These are phyloP conservation scores for Allolobophora icterica DNA, from an alignment of 2,888 invertebrate species.

Conservation along the genomic window DNA sequence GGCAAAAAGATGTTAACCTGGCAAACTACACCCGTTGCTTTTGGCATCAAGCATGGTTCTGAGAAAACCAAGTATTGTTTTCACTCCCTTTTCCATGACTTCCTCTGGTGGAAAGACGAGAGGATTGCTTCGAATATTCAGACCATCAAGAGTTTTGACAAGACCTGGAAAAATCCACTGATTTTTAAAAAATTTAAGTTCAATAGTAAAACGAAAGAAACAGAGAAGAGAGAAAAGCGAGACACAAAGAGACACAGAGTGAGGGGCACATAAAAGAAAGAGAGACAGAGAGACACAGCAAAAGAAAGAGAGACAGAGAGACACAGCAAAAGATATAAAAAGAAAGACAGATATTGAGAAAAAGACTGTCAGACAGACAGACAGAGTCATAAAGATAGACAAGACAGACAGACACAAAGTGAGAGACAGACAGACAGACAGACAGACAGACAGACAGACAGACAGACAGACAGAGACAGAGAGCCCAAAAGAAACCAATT, in stretches of 20 bases:
- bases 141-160: conserved; percentile 59
- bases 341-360: background rate
- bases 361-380: background rate
- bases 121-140: conserved; percentile 63
- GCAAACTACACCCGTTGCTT: conserved; percentile 24
- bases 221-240: background rate
- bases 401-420: no score
- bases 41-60: conserved; percentile 59
- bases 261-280: background rate
- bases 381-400: no score
- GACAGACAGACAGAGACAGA: no score
- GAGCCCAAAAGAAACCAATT: no score
- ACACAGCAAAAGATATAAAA: no score
- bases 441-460: background rate
- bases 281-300: background rate
- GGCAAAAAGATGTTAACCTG: background rate
- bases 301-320: no score
- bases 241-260: no score
- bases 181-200: background rate
- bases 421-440: background rate
- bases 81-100: conserved; percentile 59
- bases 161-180: conserved; percentile 52
- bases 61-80: conserved; percentile 58
- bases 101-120: conserved; percentile 62
- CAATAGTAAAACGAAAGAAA: background rate